A percentile compares a stretch with the other conserved stretches of the same genome.
Conservation (phyloP, 2,888 invertebrate genomes). For the Eucriotettix oculatus region DNA sequence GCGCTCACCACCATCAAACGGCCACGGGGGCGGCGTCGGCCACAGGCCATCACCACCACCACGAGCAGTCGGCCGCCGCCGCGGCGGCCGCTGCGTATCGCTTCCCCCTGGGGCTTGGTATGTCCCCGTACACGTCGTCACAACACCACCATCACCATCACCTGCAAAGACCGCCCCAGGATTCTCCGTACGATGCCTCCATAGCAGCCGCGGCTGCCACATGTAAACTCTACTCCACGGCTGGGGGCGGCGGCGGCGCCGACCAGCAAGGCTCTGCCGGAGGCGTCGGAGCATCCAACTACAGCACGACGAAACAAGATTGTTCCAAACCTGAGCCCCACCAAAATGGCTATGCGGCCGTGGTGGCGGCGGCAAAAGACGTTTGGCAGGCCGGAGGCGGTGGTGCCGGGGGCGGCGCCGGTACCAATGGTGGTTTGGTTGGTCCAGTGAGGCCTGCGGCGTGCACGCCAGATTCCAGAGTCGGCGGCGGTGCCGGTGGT, state of each 20-base stretch:
- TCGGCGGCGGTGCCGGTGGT: constrained; percentile 51
- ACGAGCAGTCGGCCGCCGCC: constrained; percentile 40
- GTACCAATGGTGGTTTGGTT: constrained; percentile 37
- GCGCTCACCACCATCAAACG: constrained; percentile 73
- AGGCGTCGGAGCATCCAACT: neutral
- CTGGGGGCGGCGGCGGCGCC: constrained; percentile 17
- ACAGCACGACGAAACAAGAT: constrained; percentile 16
- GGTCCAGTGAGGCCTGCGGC: constrained; percentile 67
- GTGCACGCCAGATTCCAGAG: constrained; percentile 75
- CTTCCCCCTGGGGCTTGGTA: constrained; percentile 70
- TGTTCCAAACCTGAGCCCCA: constrained; percentile 17
- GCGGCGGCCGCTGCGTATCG: constrained; percentile 60
- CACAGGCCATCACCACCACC: constrained; percentile 38
- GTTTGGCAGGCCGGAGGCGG: constrained; percentile 53
- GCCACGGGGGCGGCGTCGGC: constrained; percentile 36
- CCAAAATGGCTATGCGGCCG: constrained; percentile 49
- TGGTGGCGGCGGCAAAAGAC: constrained; percentile 45
- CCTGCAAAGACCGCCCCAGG: constrained; percentile 69
- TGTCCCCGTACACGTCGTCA: constrained; percentile 63
- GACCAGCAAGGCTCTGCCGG: neutral
- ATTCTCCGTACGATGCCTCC: constrained; percentile 81
- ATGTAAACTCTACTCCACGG: constrained; percentile 63
- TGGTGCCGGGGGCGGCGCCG: constrained; percentile 22
- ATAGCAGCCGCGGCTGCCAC: constrained; percentile 46
- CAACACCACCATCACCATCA: constrained; percentile 45